Percentiles rank a stretch among this genome's conserved stretches.
These are phyloP conservation scores for Caenorhabditis macrosperma DNA, from an alignment of 2,888 invertebrate species.

Conservation along the genomic window DNA sequence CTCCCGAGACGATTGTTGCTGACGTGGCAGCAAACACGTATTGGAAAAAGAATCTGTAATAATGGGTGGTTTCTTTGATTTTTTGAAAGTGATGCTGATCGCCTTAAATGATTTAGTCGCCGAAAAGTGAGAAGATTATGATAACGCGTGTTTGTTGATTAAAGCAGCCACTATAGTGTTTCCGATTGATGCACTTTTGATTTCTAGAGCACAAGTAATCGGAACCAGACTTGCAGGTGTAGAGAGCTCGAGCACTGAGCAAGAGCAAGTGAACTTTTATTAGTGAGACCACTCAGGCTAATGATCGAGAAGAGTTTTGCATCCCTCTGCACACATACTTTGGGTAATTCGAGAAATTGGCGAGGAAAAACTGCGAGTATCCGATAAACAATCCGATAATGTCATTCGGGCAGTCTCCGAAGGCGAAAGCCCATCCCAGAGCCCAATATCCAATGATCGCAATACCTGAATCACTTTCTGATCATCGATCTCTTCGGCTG, in stretches of 20 bases:
- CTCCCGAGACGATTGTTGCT: slow-evolving; percentile 83
- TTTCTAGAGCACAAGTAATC: slow-evolving; percentile 4
- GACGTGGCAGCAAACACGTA: slow-evolving; percentile 84
- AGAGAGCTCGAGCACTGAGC: not conserved
- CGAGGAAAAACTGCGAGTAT: slow-evolving; percentile 79
- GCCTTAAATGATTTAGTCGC: slow-evolving; percentile 39
- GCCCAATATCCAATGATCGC: slow-evolving; percentile 82
- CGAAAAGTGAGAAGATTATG: slow-evolving; percentile 31
- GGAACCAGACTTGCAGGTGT: not conserved
- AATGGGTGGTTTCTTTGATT: not conserved
- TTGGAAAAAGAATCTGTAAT: slow-evolving; percentile 82
- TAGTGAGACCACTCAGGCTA: too few species aligned
- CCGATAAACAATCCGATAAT: slow-evolving; percentile 81
- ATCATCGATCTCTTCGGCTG: slow-evolving; percentile 2
- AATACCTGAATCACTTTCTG: slow-evolving; percentile 72
- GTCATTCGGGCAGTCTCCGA: slow-evolving; percentile 80
- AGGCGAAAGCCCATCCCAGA: slow-evolving; percentile 82
- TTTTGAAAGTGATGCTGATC: slow-evolving; percentile 33
- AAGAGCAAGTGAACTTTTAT: too few species aligned
- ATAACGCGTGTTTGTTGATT: slow-evolving; percentile 29
- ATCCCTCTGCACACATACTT: slow-evolving; percentile 68
- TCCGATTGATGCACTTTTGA: slow-evolving; percentile 46
- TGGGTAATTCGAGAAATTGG: slow-evolving; percentile 72
- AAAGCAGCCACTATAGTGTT: slow-evolving; percentile 25
- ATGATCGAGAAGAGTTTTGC: too few species aligned